phyloP scores from a whole-genome alignment of 2,797 vertebrate genomes.

The Cottoperca gobio region DNA sequence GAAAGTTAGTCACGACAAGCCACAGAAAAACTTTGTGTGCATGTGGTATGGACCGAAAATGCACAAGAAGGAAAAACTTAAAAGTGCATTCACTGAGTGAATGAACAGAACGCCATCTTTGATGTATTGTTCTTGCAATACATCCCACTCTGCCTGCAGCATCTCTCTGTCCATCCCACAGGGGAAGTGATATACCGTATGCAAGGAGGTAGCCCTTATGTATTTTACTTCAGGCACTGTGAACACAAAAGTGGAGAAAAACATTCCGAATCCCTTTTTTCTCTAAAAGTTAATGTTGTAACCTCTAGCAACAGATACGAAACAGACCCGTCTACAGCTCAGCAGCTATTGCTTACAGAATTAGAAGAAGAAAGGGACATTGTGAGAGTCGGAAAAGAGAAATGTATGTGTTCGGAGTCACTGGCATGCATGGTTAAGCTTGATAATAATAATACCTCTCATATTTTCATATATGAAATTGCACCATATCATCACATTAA shows the following conservation, averaged over 20 bases:
- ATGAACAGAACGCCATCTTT: too few relatives aligned
- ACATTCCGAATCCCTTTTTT: too few relatives aligned
- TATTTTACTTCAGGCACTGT: conserved; percentile 21
- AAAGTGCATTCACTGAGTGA: too few relatives aligned
- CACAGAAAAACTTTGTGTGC: neutral
- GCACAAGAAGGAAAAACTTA: too few relatives aligned
- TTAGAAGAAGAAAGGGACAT: too few relatives aligned
- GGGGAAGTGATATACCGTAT: neutral
- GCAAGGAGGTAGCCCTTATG: neutral
- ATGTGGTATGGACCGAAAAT: neutral
- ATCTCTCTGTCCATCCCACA: neutral
- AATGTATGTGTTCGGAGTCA: too few relatives aligned
- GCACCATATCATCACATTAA: conserved; percentile 5
- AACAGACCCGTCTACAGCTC: neutral
- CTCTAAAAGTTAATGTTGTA: neutral
- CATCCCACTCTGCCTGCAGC: too few relatives aligned
- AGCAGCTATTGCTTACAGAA: neutral
- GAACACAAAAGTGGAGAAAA: conserved; percentile 31
- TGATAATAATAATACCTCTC: neutral
- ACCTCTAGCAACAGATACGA: conserved; percentile 24
- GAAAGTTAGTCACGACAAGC: neutral
- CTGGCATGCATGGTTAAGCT: neutral
- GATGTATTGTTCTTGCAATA: too few relatives aligned
- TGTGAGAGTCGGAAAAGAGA: too few relatives aligned
- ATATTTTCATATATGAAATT: neutral